Base-by-base conservation (phyloP, 2,888 invertebrate species). In the Drosophila glabriapex region DNA sequence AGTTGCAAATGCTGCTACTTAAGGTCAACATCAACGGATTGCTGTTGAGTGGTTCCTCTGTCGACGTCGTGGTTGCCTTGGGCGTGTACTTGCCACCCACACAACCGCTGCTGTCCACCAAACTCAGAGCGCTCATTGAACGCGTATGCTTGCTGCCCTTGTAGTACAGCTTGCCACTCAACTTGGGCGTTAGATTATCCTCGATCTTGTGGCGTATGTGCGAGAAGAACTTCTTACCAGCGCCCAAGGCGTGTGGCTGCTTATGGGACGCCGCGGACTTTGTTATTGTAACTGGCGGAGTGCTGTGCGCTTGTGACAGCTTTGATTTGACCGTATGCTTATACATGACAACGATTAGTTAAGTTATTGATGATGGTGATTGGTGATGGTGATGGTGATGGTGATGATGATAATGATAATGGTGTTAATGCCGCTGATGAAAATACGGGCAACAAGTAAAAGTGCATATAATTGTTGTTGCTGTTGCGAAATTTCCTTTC, bases 141-240 rank as follows among this genome's bases (percentile, higher is more conserved):
- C 91, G 82, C 4, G 92, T 91, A 60, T 92, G 91, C 43, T 92
- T 92, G 62, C 90, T 88, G 22, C 85, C 86, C 62, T 91, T 93
- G 73, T 90, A 91, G 62, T 93, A 92, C 10, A 93, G 83, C 68
- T 91, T 93, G 9, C 91, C 90, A 22, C 85, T 81, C 31, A 92
- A 74, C 68, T 91, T 93, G 53, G 93, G 93, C 46, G 92, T 91
- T 7, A 93, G 81, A 83, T 92, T 92, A 64, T 93, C 93, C 78
- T 93, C 93, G 68, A 93, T 93, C 75, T 93, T 93, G 73, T 93
- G 93, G 4, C 93, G 91, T 71, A 93, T 91, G 81, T 92, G 93
- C 7, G 93, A 91, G 69, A 91, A 93, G 69, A 93, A 91, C 16
- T 83, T 87, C 61, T 82, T 89, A 41, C 89, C 83, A 25, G 80